Base-by-base conservation (phyloP, 2,888 invertebrate species). In the Yponomeuta plumbellus region DNA sequence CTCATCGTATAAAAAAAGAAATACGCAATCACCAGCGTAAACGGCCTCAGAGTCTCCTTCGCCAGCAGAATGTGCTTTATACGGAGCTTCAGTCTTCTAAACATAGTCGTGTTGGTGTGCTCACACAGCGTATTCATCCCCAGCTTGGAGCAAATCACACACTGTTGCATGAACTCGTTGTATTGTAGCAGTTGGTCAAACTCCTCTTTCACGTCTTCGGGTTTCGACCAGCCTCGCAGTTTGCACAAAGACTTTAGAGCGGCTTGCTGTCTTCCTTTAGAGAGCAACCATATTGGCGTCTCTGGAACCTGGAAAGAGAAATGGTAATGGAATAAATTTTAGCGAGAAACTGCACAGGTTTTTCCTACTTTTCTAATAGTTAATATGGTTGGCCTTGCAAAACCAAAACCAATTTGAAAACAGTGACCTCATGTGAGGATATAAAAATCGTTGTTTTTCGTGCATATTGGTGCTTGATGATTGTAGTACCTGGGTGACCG, bases 241-340 rank as follows among this genome's bases (percentile, higher is more conserved):
- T 91, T 90, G 69, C 92, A 92, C n/a, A 93, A 80, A 0, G 93
- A 91, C 40, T 76, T 80, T 11, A 91, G 72, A 0, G 93, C 93
- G 11, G 93, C 92, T 73, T 91, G 88, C 70, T 86, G 84, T 0
- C 92, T 83, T 10, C 92, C 92, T 70, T 92, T 92, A 0, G 93
- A 92, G 67, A 93, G 71, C n/a, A 93, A 77, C 93, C 93, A 93
- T 73, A 92, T 85, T 56, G 93, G 93, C 8, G 93, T 92, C 79
- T 93, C 93, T 0, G 93, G 93, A 2, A 93, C 90, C 92, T 92
- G 78, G 52, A 75, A 74, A 71, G 17, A 1, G 44, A 17, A 13
- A 52, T 17, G 13, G 44, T 52, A 52, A 8, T 34, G 8, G 8
- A 34, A 10, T 34, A 8, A 34, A 34, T 6, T 34, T 34, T 34